Base-by-base conservation (phyloP, 2,797 vertebrate genomes). In the Synanceia verrucosa region DNA sequence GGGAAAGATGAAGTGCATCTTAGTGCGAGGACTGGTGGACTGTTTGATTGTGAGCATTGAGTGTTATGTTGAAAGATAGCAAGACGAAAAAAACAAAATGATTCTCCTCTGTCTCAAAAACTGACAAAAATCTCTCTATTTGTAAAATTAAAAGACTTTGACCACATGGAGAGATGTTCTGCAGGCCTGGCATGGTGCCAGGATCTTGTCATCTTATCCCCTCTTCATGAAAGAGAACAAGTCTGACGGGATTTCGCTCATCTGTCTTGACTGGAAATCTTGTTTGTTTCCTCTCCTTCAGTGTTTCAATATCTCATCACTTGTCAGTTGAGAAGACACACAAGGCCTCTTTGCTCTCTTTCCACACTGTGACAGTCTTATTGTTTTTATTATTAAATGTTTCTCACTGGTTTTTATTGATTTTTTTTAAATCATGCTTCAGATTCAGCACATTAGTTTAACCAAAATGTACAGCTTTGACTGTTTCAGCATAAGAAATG, bases 41-140 rank as follows among this genome's bases (percentile, higher is more conserved):
- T n/a, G n/a, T n/a, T n/a, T n/a, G n/a, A n/a, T n/a, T n/a, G n/a
- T n/a, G n/a, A n/a, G n/a, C n/a, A n/a, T n/a, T n/a, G n/a, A n/a
- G n/a, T n/a, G n/a, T n/a, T 6, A 29, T 44, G 19, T 4, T 10
- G 2, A 8, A 28, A 19, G 51, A 79, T 41, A 62, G 18, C 6
- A 53, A 41, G 39, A 31, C 61, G 29, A 37, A 21, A 39, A 37
- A 44, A 36, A 1, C 60, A 4, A 31, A 63, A 44, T 13, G 3
- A 48, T 72, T 73, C 12, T 23, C 16, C 73, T 65, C 58, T 62
- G 28, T 78, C 46, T 71, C 36, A 82, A 52, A 31, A 71, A 14
- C 56, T 46, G 29, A n/a, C n/a, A n/a, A n/a, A n/a, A n/a, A n/a
- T n/a, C n/a, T n/a, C n/a, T n/a, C n/a, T n/a, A n/a, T n/a, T n/a